Evolutionary conservation across 2,113 vertebrate species (phyloP).

Genomic region (Garra rufa): DNA sequence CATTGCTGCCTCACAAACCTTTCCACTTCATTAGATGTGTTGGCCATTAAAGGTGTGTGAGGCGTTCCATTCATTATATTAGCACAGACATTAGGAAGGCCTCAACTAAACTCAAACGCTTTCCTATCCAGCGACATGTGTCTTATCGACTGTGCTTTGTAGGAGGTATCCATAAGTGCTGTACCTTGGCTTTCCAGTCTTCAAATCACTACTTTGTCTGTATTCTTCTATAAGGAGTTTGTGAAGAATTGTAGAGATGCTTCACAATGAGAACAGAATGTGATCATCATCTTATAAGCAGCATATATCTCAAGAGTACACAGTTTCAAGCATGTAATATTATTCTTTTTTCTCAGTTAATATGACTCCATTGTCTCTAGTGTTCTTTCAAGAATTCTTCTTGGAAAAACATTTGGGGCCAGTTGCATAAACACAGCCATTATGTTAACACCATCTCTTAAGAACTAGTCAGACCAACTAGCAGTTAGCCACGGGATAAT

Average conservation of each 20-base stretch:
- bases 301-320: not conserved
- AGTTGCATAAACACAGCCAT: not conserved
- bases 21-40: not conserved
- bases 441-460: not conserved
- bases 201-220: not conserved
- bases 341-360: no score
- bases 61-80: conserved; percentile 30
- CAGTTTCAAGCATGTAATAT: not conserved
- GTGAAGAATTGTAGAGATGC: conserved; percentile 1
- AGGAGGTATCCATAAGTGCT: not conserved
- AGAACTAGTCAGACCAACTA: not conserved
- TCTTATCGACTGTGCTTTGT: not conserved
- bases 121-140: not conserved
- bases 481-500: not conserved
- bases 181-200: not conserved
- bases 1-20: not conserved
- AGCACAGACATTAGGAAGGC: conserved; percentile 8
- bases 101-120: conserved; percentile 28
- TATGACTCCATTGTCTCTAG: not conserved
- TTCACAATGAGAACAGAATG: not conserved
- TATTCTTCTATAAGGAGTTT: not conserved
- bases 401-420: not conserved
- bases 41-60: conserved; percentile 28
- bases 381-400: not conserved
- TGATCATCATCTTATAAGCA: not conserved